Percentiles rank a stretch among this genome's conserved stretches.
phyloP scores from a whole-genome alignment of 2,113 vertebrate genomes.

The Alethe castanea region DNA sequence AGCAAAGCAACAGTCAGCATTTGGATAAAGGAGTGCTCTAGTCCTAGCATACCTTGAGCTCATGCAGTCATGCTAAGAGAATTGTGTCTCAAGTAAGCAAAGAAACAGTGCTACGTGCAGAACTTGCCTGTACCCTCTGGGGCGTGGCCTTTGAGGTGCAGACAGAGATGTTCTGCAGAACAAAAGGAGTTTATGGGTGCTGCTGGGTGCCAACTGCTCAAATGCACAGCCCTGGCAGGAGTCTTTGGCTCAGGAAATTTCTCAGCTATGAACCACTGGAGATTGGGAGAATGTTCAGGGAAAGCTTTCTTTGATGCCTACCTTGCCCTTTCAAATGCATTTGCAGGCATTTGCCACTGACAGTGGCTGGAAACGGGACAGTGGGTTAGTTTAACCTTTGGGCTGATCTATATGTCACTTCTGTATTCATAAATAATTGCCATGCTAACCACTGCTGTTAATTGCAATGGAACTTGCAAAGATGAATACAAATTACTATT shows the following conservation, averaged over 20 bases:
- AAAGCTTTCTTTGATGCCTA: background rate
- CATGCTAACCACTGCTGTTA: conserved; percentile 5
- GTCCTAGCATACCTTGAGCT: background rate
- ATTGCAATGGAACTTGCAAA: background rate
- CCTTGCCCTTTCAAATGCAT: background rate
- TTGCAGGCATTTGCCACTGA: background rate
- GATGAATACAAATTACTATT: conserved; percentile 31
- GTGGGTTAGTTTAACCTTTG: background rate
- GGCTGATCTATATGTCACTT: background rate
- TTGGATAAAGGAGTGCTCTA: background rate
- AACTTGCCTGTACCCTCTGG: background rate
- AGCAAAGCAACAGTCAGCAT: background rate
- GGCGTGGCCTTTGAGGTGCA: background rate
- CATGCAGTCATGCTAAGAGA: background rate
- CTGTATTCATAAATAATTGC: background rate
- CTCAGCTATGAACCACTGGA: background rate
- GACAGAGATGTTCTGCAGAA: background rate
- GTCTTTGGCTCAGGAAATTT: background rate
- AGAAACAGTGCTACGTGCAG: background rate
- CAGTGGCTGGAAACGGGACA: background rate
- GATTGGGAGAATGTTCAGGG: background rate
- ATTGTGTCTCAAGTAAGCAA: background rate
- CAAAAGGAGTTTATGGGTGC: background rate
- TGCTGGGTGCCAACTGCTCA: background rate
- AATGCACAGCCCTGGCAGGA: background rate